A percentile compares a stretch with the other conserved stretches of the same genome.
Evolutionary conservation across 1,140 invertebrate genomes (phyloP).

Genomic region (Polypedilum pembai): DNA sequence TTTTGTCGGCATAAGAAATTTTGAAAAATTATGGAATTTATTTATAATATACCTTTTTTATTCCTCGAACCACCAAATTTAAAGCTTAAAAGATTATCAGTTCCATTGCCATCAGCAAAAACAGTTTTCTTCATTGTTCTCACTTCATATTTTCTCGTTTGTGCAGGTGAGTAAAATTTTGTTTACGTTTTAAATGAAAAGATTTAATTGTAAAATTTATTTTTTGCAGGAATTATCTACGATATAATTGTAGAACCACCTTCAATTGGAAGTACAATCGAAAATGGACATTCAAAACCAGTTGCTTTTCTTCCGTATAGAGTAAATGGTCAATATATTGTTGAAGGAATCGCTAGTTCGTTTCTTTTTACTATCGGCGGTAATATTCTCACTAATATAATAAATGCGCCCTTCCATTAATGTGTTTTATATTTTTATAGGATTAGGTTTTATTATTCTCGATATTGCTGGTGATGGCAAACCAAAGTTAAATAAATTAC

Average conservation of each 20-base stretch:
- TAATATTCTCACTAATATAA: neutral
- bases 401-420: constrained; percentile 38
- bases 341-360: constrained; percentile 95
- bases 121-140: constrained; percentile 83
- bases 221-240: constrained; percentile 82
- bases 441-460: constrained; percentile 91
- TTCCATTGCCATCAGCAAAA: constrained; percentile 88
- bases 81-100: constrained; percentile 80
- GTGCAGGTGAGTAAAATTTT: constrained; percentile 68
- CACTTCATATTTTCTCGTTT: constrained; percentile 94
- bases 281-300: constrained; percentile 88
- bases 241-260: constrained; percentile 98
- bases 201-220: neutral
- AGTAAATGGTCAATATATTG: constrained; percentile 98
- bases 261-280: constrained; percentile 93
- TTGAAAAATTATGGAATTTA: constrained; percentile 57
- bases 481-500: constrained; percentile 83
- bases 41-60: constrained; percentile 68
- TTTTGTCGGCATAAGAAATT: neutral
- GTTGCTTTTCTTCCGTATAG: constrained; percentile 98
- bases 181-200: neutral
- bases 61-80: constrained; percentile 82
- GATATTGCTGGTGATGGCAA: constrained; percentile 79
- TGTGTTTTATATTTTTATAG: constrained; percentile 41
- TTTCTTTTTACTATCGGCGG: constrained; percentile 84